phyloP scores from a whole-genome alignment of 2,888 invertebrate species.

The Crocallis elinguaria region DNA sequence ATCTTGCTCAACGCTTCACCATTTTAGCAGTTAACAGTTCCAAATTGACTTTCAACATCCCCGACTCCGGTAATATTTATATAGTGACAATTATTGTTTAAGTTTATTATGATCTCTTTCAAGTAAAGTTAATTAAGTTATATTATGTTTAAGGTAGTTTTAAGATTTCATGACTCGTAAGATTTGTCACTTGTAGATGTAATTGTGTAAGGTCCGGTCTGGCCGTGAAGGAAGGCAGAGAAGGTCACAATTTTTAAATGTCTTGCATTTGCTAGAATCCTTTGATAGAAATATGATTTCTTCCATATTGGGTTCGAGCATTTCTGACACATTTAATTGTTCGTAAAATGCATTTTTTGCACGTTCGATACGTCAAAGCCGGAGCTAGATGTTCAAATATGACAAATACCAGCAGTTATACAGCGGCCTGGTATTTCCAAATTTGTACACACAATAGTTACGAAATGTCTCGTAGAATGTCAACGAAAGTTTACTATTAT shows the following conservation, averaged over 20 bases:
- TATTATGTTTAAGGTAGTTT: conserved; percentile 60
- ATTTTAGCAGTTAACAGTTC: conserved; percentile 28
- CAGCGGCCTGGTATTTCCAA: no score
- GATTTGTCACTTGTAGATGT: conserved; percentile 35
- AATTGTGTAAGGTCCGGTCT: conserved; percentile 31
- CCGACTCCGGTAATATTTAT: conserved; percentile 59
- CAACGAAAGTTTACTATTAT: no score
- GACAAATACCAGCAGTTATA: no score
- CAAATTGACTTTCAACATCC: conserved; percentile 16
- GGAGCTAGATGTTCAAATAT: no score
- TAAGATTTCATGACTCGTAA: conserved; percentile 34
- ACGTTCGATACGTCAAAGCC: conserved; percentile 46
- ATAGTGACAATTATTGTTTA: conserved; percentile 77
- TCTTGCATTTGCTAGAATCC: conserved; percentile 54
- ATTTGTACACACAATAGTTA: no score
- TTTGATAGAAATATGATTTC: conserved; percentile 70
- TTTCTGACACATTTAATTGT: conserved; percentile 57
- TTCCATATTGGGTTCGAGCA: conserved; percentile 44
- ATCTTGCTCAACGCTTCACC: conserved; percentile 50
- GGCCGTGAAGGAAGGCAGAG: conserved; percentile 37
- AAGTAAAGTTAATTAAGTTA: conserved; percentile 68
- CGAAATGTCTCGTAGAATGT: no score
- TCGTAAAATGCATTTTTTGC: conserved; percentile 41
- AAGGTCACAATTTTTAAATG: conserved; percentile 57
- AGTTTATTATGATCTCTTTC: conserved; percentile 84